Conservation (phyloP, 92 coral and sea anemone genomes). For the Pocillopora meandrina region DNA sequence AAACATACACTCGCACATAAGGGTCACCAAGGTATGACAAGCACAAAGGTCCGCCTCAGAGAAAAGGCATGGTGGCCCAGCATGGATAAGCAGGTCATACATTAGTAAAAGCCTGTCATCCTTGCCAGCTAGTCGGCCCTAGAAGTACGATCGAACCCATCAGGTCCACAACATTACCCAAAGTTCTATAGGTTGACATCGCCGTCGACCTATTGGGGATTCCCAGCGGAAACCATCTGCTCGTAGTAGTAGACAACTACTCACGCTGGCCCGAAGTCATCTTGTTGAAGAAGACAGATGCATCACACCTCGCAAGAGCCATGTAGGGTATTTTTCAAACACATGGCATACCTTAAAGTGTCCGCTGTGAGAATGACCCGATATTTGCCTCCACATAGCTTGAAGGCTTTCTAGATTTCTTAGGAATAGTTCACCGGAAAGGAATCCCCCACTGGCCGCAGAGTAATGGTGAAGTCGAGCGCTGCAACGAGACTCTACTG, state of each 20-base stretch:
- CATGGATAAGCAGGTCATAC: conserved; percentile 52
- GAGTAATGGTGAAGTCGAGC: conserved; percentile 59
- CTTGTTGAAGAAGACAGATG: conserved; percentile 64
- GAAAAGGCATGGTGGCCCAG: conserved; percentile 44
- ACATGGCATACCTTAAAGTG: conserved; percentile 59
- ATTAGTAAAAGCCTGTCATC: conserved; percentile 41
- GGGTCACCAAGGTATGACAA: conserved; percentile 48
- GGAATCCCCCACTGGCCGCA: conserved; percentile 52
- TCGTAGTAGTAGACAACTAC: conserved; percentile 67
- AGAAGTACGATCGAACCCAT: conserved; percentile 62
- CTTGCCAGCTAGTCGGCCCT: conserved; percentile 67
- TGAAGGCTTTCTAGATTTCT: conserved; percentile 43
- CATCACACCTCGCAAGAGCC: conserved; percentile 44
- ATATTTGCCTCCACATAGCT: conserved; percentile 44
- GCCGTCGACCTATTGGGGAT: conserved; percentile 51
- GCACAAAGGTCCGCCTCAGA: conserved; percentile 33
- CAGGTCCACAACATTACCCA: conserved; percentile 60
- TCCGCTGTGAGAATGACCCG: conserved; percentile 57
- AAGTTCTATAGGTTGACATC: conserved; percentile 67
- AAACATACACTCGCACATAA: conserved; percentile 31
- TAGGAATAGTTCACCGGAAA: conserved; percentile 24
- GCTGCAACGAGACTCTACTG: conserved; percentile 49
- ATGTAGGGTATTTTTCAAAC: conserved; percentile 68
- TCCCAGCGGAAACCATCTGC: conserved; percentile 44
- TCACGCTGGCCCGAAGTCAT: conserved; percentile 74